Base-by-base conservation (phyloP, 2,888 invertebrate genomes). In the Netelia fuscicornis region DNA sequence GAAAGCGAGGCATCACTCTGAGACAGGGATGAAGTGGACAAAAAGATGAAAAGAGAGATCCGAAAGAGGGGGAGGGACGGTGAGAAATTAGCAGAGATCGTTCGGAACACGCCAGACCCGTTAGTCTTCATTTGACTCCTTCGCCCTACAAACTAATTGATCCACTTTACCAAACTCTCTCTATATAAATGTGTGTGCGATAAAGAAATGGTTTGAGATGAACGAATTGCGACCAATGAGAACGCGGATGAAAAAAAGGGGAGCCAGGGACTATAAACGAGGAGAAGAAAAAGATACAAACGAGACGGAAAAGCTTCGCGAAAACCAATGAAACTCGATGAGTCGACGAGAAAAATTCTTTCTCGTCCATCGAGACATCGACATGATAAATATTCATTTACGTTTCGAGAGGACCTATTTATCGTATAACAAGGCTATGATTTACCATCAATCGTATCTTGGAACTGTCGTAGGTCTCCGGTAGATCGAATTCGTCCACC, bases 111-210 rank as follows among this genome's bases (percentile, higher is more conserved):
- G 82, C 67, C 62, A 71, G 74, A 56, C 77, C 76, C 86, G 86
- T 87, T 87, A 86, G 84, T 87, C 84, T 87, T 87, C 86, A 82
- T 87, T 87, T 87, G 82, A 85, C 77, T 79, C 77, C 54, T 56
- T 65, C 48, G 62, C 52, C 20, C 48, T 65, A 30, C 67, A 44
- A 76, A 84, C 71, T 71, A 84, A 84, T 84, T 76, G 76, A 84
- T 80, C 72, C 84, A 84, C 76, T 84, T 80, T 75, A 30, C 75
- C 23, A 9, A 64, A 76, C 23, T 58, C 58, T 68, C 44, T 76
- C 77, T 11, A 10, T 44, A 65, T 78, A 60, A 60, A 37, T 54
- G 8, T 54, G 8, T 54, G 8, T 54, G 17, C 2, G n/a, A 54
- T 65, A 68, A 10, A 44, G 20, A 20, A 42, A 58, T 44, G 70